Base-by-base conservation (phyloP, 2,888 invertebrate genomes). In the Carterocephalus palaemon region DNA sequence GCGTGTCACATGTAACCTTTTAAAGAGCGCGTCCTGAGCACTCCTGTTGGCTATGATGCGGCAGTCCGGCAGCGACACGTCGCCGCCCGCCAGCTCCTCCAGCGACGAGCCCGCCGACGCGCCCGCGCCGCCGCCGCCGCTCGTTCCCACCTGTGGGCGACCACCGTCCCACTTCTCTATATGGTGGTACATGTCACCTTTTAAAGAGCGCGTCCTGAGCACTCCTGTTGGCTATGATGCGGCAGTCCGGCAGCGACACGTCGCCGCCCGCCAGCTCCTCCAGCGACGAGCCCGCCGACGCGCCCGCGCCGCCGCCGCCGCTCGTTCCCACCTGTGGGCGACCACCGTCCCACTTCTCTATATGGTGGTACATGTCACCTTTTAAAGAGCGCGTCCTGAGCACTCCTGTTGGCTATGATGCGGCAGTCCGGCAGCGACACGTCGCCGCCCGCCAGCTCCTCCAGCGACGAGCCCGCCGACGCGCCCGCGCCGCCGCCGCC, bases 31-130 rank as follows among this genome's bases (percentile, higher is more conserved):
- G 5, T 79, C 76, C 69, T 79, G 78, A 57, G 81, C 83, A 67
- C 72, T 79, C 50, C 84, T 64, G 71, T 86, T 87, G 67, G 84
- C 85, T 58, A 87, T 79, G 70, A 86, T 85, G 64, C 81, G 78
- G 62, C 87, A 86, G 68, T 84, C 86, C 0, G 86, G 79, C 39
- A 81, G 69, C 9, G 83, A 81, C 29, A 81, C 65, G 67, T 81
- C 84, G 1, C 69, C 60, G 5, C 67, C 65, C 2, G 75, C 59
- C 47, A 84, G 59, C 52, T 84, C 85, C 50, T 86, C 86, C 1
- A 82, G 64, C 1, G 86, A 86, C 0, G 85, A 84, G 29, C 70
- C 75, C 0, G 65, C 75, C 34, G 75, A 68, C 8, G 62, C 62
- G 12, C 57, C 52, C 16, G 54, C 12, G 43, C 60, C 46, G 9